Evolutionary conservation across 2,888 invertebrate species (phyloP), one percentile per base, ranked within the genome.

Genomic region (Neoitamus cyanurus): DNA sequence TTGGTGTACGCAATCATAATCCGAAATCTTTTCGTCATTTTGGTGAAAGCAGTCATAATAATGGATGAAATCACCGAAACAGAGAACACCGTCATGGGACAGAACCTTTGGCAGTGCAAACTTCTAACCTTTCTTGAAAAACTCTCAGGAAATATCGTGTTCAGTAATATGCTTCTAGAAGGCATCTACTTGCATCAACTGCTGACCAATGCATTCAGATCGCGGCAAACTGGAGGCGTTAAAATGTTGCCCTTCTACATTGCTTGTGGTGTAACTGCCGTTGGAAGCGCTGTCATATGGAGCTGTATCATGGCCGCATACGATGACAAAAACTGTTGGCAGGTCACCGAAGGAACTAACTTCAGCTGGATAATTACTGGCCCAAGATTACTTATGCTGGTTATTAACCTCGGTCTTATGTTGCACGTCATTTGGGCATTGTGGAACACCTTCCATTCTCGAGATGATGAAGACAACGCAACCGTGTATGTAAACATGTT

Each of bases 81-180:
- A 37, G 85, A 87, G 1, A 91, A 92, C 7, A 92, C 93, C 0
- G 91, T 92, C 0, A 92, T 94, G 92, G 90, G 91, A 0, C 87
- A 88, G 0, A 93, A 94, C 87, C 90, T 92, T 0, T 88, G 92
- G 0, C 90, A 91, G 9, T 95, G 95, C 87, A 91, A 93, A 72
- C 86, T 92, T 11, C 89, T 94, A 11, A 92, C 94, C 0, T 91
- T 93, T 72, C 90, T 93, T 0, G 94, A 94, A 86, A 92, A 92
- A 69, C 88, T 92, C 0, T 92, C 93, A 0, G 92, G 92, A 3
- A 94, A 94, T 88, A 91, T 92, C 0, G 94, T 95, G 70, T 95
- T 94, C 88, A 92, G 94, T 2, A 94, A 94, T 89, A 95, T 95
- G 95, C 90, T 95, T 72, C 91, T 94, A 0, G 94, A 94, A 88